These are phyloP conservation scores for Horisme vitalbata DNA, from an alignment of 2,888 invertebrate species.

Conservation along the genomic window DNA sequence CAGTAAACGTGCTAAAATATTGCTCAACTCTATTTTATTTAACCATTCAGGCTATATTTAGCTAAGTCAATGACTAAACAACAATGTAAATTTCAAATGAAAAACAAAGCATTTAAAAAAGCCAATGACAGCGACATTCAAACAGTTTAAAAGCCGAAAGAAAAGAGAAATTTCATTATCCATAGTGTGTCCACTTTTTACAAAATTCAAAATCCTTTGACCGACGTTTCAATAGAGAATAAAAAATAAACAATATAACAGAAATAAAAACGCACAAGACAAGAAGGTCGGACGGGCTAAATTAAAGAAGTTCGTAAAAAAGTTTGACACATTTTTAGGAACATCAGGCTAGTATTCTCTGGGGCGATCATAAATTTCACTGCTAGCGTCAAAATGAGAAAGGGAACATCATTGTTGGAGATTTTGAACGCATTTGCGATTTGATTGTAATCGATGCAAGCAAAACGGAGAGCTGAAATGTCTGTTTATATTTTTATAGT, in stretches of 20 bases:
- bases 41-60: no score
- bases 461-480: no score
- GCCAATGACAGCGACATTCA: slow-evolving; percentile 20
- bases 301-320: slow-evolving; percentile 82
- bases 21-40: no score
- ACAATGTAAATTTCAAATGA: no score
- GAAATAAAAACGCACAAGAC: slow-evolving; percentile 71
- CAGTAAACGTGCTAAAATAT: no score
- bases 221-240: slow-evolving; percentile 74
- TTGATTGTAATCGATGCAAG: slow-evolving; percentile 12
- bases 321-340: slow-evolving; percentile 83
- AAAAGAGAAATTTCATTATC: slow-evolving; percentile 66
- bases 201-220: slow-evolving; percentile 63
- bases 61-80: no score
- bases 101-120: slow-evolving; percentile 10
- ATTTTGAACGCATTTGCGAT: slow-evolving; percentile 64
- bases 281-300: slow-evolving; percentile 75
- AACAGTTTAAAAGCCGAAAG: slow-evolving; percentile 42
- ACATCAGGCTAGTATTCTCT: slow-evolving; percentile 78
- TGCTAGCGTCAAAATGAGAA: slow-evolving; percentile 78
- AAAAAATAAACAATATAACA: slow-evolving; percentile 75
- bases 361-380: slow-evolving; percentile 75
- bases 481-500: no score
- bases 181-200: slow-evolving; percentile 62
- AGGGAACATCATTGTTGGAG: slow-evolving; percentile 79